phyloP scores from a whole-genome alignment of 1,140 invertebrate genomes.

The Cecropterus lyciades region DNA sequence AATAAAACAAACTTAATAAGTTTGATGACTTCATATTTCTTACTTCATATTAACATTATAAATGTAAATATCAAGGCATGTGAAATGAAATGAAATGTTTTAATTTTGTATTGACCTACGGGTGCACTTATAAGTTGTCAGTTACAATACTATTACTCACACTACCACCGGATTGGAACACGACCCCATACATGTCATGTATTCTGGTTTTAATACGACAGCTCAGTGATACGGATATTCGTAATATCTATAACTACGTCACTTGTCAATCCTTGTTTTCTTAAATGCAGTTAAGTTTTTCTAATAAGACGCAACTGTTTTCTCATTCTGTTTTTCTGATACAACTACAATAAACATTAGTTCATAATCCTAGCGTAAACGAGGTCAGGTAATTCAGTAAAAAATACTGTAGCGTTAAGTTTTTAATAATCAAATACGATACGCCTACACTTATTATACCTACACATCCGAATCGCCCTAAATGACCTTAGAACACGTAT shows the following conservation, averaged over 20 bases:
- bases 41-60: too few species aligned
- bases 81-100: too few species aligned
- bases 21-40: too few species aligned
- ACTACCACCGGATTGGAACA: too few species aligned
- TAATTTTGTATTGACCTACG: too few species aligned
- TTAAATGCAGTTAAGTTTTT: neutral
- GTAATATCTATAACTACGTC: neutral
- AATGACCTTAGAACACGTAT: slow-evolving; percentile 6
- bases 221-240: neutral
- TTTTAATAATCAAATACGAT: slow-evolving; percentile 11
- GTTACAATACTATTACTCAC: too few species aligned
- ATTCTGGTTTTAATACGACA: too few species aligned
- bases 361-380: slow-evolving; percentile 24
- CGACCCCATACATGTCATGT: too few species aligned
- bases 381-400: slow-evolving; percentile 22
- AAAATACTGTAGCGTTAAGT: slow-evolving; percentile 7
- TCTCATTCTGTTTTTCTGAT: slow-evolving; percentile 15
- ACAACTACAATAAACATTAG: slow-evolving; percentile 18
- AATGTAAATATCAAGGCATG: too few species aligned
- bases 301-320: slow-evolving; percentile 1
- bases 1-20: too few species aligned
- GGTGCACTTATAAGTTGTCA: too few species aligned
- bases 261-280: neutral
- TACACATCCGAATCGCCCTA: neutral
- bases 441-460: neutral